Conservation (phyloP, 2,113 vertebrate species). For the Rhinolophus sinicus region DNA sequence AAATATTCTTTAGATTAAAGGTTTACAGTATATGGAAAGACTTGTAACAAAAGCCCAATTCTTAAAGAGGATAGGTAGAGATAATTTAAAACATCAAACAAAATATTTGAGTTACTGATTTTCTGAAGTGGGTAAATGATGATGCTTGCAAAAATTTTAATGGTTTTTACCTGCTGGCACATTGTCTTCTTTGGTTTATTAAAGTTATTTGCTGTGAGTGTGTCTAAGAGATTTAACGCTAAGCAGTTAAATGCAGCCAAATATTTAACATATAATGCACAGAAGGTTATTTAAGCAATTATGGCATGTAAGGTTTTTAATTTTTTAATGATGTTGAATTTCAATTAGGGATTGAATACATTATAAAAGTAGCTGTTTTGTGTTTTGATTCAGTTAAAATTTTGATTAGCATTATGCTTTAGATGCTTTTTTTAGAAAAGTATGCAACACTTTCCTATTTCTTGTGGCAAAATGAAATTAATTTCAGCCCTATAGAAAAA, state of each 20-base stretch:
- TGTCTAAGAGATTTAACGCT: slow-evolving; percentile 47
- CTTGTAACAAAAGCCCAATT: not conserved
- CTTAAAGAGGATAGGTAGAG: not conserved
- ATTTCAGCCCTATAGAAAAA: slow-evolving; percentile 55
- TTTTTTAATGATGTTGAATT: slow-evolving; percentile 51
- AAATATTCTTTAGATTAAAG: not conserved
- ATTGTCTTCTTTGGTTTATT: not conserved
- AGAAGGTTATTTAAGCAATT: slow-evolving; percentile 48
- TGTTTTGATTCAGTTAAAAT: slow-evolving; percentile 41
- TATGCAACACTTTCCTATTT: not conserved
- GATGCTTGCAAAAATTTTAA: not conserved
- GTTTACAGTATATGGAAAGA: not conserved
- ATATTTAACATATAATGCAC: slow-evolving; percentile 51
- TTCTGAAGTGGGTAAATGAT: not conserved
- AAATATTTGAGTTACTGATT: slow-evolving; percentile 8
- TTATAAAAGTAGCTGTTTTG: not conserved
- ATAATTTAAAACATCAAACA: not conserved
- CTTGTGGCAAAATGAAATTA: slow-evolving; percentile 55
- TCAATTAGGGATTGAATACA: slow-evolving; percentile 43
- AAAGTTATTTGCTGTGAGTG: slow-evolving; percentile 11
- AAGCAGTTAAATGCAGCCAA: slow-evolving; percentile 25
- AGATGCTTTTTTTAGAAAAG: not conserved
- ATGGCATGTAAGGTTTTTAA: slow-evolving; percentile 8
- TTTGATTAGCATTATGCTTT: slow-evolving; percentile 42
- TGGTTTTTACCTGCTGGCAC: not conserved